phyloP scores from a whole-genome alignment of 2,888 invertebrate genomes.

The Stenodema calcarata region DNA sequence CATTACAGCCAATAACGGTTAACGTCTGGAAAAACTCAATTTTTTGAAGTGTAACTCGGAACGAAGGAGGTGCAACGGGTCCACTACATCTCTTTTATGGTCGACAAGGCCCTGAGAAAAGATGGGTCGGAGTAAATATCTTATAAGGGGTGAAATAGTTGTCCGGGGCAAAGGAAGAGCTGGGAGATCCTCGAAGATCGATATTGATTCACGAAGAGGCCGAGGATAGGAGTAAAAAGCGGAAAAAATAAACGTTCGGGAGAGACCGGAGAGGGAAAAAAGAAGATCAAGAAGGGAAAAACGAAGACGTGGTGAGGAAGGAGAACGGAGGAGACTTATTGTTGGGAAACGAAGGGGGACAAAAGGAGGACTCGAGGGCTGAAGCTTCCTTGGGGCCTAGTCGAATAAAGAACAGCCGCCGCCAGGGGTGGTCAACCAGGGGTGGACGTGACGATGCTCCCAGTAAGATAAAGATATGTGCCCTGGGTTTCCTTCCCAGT shows the following conservation, averaged over 20 bases:
- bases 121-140: conserved; percentile 27
- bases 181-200: not conserved
- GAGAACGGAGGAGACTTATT: not conserved
- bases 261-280: not conserved
- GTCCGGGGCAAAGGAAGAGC: not conserved
- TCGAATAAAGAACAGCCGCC: conserved; percentile 7
- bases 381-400: not conserved
- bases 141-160: conserved; percentile 30
- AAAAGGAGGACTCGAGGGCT: not conserved
- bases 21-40: conserved; percentile 9
- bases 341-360: not conserved
- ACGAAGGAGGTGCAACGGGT: conserved; percentile 16
- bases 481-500: not conserved
- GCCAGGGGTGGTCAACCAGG: conserved; percentile 1
- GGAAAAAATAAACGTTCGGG: conserved; percentile 18
- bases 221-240: conserved; percentile 27
- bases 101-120: not conserved
- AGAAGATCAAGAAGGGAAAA: not conserved
- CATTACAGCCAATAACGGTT: conserved; percentile 9
- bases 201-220: conserved; percentile 30
- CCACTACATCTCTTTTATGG: conserved; percentile 33
- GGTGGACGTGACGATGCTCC: not conserved
- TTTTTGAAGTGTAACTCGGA: conserved; percentile 12
- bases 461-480: not conserved
- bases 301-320: not conserved